phyloP scores from a whole-genome alignment of 1,140 invertebrate genomes.

The Hydropsyche tenuis region DNA sequence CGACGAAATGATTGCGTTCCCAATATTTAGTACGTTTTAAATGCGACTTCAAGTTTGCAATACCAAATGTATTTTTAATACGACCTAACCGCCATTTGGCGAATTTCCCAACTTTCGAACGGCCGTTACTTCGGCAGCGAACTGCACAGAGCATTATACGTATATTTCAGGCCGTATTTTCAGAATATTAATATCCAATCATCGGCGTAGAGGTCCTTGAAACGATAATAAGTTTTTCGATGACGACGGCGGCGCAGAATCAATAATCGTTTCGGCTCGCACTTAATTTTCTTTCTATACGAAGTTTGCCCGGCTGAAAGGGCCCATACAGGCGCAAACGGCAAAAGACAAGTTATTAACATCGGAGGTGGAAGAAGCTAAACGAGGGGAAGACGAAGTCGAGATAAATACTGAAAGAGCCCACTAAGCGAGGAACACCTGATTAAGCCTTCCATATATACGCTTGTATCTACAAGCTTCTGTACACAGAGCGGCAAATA shows the following conservation, averaged over 20 bases:
- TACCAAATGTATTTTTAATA: no score
- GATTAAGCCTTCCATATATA: conserved; percentile 38
- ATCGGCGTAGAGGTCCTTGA: not conserved
- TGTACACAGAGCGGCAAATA: not conserved
- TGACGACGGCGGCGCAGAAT: not conserved
- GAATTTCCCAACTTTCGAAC: no score
- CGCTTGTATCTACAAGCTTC: not conserved
- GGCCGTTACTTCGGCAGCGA: no score
- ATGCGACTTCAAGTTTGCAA: no score
- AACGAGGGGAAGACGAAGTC: conserved; percentile 7
- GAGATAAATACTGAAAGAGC: conserved; percentile 38
- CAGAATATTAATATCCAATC: not conserved
- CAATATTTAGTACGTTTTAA: no score
- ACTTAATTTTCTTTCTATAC: conserved; percentile 16
- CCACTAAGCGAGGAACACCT: conserved; percentile 32
- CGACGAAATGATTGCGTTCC: no score
- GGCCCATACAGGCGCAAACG: not conserved
- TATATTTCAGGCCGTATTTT: no score
- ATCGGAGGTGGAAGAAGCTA: not conserved
- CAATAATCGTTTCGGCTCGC: conserved; percentile 3
- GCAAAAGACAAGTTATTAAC: conserved; percentile 37
- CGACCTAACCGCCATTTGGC: no score
- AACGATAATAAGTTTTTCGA: conserved; percentile 12
- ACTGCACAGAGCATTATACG: no score
- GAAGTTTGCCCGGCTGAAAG: no score